phyloP scores from a whole-genome alignment of 2,888 invertebrate species.

The Erebia ligea region DNA sequence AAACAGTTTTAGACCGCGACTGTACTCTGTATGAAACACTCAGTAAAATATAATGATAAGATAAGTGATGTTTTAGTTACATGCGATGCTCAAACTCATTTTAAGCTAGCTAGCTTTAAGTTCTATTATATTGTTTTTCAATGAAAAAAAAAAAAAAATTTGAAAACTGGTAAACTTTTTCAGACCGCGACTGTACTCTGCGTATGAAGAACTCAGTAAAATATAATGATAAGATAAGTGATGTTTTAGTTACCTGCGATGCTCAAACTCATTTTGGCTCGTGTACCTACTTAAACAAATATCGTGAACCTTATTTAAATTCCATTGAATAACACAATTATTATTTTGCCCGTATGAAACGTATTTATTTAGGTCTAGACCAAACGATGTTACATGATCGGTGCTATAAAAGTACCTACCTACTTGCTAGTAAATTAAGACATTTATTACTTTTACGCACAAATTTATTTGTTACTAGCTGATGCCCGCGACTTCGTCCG shows the following conservation, averaged over 20 bases:
- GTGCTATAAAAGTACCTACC: not conserved
- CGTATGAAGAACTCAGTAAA: not conserved
- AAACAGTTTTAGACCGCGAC: too few species aligned
- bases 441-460: not conserved
- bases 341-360: conserved; percentile 3
- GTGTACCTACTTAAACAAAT: not conserved
- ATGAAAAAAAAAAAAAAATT: too few species aligned
- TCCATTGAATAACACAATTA: conserved; percentile 31
- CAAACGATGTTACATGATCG: not conserved
- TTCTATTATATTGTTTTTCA: too few species aligned
- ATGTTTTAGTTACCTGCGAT: conserved; percentile 14
- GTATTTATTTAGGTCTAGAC: conserved; percentile 1
- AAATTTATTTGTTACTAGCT: not conserved
- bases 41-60: too few species aligned
- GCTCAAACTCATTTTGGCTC: conserved; percentile 12
- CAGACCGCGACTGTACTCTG: too few species aligned
- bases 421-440: not conserved
- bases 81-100: too few species aligned
- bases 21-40: too few species aligned
- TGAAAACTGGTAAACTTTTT: too few species aligned
- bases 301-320: conserved; percentile 18
- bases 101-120: too few species aligned
- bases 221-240: conserved; percentile 17
- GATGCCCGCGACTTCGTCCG: too few species aligned
- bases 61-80: too few species aligned